Percentiles rank a stretch among this genome's conserved stretches.
Conservation (phyloP, 2,797 vertebrate species). For the Diceros bicornis region DNA sequence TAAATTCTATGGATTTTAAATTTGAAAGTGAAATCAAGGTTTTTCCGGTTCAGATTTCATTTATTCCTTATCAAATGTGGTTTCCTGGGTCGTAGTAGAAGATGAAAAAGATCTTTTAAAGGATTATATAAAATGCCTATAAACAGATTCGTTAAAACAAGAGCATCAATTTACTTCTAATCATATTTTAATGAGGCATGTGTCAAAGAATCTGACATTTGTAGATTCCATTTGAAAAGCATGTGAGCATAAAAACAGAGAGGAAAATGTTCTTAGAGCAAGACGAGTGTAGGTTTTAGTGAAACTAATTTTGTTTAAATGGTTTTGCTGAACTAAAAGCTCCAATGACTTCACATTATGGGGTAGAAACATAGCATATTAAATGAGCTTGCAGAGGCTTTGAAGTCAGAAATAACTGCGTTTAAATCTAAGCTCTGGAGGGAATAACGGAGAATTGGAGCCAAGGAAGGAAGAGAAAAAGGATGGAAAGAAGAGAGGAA, state of each 20-base stretch:
- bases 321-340: conserved; percentile 51
- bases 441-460: background rate
- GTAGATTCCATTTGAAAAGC: conserved; percentile 46
- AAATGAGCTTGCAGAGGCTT: background rate
- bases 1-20: conserved; percentile 52
- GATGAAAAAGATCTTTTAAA: conserved; percentile 46
- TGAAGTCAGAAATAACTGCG: background rate
- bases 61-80: conserved; percentile 32
- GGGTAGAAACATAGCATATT: background rate
- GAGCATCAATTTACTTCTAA: conserved; percentile 32
- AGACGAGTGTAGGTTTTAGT: background rate
- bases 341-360: conserved; percentile 4
- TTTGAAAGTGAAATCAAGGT: conserved; percentile 36
- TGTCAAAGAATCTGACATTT: conserved; percentile 57
- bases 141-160: conserved; percentile 58
- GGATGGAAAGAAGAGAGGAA: background rate
- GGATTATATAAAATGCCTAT: conserved; percentile 29
- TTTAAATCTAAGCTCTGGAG: background rate
- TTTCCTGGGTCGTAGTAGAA: background rate
- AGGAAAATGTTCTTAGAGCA: conserved; percentile 38
- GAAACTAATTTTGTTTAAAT: conserved; percentile 60
- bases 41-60: conserved; percentile 58
- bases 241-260: conserved; percentile 46
- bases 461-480: background rate
- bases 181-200: conserved; percentile 34